Evolutionary conservation across 2,888 invertebrate genomes (phyloP).

Genomic region (Oligia strigilis): DNA sequence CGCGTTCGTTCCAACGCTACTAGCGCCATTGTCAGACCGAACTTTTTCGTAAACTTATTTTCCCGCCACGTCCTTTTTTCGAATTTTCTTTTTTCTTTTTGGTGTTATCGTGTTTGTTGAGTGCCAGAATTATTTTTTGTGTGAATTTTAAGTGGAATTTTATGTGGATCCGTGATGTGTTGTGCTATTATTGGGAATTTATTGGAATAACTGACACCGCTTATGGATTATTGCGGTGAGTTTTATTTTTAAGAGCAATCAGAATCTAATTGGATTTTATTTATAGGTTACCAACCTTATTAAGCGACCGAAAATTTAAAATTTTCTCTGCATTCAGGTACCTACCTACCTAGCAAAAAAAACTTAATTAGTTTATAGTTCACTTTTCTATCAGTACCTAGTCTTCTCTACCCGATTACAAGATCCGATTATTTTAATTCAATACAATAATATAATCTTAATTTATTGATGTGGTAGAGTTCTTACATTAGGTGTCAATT

Average conservation of each 20-base stretch:
- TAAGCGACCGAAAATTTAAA: background rate
- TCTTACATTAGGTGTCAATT: too few relatives aligned
- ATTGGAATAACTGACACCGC: constrained; percentile 66
- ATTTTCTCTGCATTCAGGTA: background rate
- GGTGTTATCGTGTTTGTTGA: constrained; percentile 73
- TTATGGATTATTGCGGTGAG: constrained; percentile 63
- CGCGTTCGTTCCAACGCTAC: constrained; percentile 71
- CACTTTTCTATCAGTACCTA: background rate
- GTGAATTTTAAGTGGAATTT: constrained; percentile 77
- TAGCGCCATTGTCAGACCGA: constrained; percentile 70
- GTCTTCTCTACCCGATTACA: background rate
- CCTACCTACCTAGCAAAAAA: background rate
- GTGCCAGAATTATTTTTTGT: constrained; percentile 76
- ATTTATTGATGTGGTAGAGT: background rate
- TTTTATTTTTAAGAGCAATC: constrained; percentile 61
- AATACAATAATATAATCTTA: background rate
- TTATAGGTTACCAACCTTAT: background rate
- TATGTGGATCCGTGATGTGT: constrained; percentile 75
- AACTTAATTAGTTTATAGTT: background rate
- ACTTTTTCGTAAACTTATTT: constrained; percentile 85
- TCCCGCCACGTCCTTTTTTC: constrained; percentile 82
- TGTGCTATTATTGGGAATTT: constrained; percentile 74
- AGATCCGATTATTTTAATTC: background rate
- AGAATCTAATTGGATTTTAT: constrained; percentile 30
- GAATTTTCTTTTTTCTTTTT: constrained; percentile 59